phyloP scores from a whole-genome alignment of 1,140 invertebrate species.

The Drosophila parvula region DNA sequence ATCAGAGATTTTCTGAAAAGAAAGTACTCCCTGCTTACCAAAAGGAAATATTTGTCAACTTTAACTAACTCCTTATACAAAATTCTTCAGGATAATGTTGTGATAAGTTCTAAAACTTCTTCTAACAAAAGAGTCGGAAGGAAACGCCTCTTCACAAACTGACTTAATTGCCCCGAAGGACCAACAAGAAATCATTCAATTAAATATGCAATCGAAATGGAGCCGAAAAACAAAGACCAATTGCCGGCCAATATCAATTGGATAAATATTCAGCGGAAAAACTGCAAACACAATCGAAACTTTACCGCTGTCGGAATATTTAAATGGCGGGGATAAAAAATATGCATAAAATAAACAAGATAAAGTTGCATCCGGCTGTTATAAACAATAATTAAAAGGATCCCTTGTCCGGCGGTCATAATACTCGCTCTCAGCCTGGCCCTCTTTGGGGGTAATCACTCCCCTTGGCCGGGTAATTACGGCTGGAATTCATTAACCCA shows the following conservation, averaged over 20 bases:
- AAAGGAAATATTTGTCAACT: no score
- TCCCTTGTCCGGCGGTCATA: constrained; percentile 49
- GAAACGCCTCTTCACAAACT: constrained; percentile 8
- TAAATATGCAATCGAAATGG: constrained; percentile 70
- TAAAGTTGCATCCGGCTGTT: constrained; percentile 71
- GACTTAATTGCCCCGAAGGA: constrained; percentile 17
- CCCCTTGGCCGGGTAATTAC: constrained; percentile 47
- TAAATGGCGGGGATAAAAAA: constrained; percentile 42
- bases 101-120: neutral
- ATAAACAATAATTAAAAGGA: constrained; percentile 81
- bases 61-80: no score
- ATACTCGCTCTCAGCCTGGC: constrained; percentile 27
- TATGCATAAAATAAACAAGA: constrained; percentile 46
- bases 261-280: constrained; percentile 64
- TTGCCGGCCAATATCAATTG: constrained; percentile 63
- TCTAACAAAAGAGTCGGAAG: no score
- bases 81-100: neutral
- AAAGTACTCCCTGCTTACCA: neutral
- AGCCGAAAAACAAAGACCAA: constrained; percentile 59
- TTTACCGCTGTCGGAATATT: constrained; percentile 65
- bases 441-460: constrained; percentile 38
- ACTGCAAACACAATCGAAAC: constrained; percentile 71
- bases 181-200: constrained; percentile 54
- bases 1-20: neutral
- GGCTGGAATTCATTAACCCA: constrained; percentile 68